Conservation (phyloP, 2,888 invertebrate genomes). For the Leptinotarsa juncta region DNA sequence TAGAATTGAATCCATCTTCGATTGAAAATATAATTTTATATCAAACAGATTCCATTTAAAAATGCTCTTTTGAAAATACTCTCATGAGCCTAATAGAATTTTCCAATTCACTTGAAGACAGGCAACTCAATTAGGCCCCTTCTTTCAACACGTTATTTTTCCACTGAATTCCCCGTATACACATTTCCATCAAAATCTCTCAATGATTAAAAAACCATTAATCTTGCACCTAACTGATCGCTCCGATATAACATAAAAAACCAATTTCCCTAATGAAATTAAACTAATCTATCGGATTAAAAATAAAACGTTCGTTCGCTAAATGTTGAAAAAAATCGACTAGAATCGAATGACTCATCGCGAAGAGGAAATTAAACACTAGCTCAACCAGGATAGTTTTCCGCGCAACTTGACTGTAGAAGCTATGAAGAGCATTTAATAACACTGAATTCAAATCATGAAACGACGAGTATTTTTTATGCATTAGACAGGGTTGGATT, state of each 20-base stretch:
- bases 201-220: constrained; percentile 57
- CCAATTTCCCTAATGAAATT: constrained; percentile 58
- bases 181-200: constrained; percentile 28
- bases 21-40: not conserved
- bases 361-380: constrained; percentile 28
- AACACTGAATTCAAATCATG: constrained; percentile 31
- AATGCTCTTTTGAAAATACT: not conserved
- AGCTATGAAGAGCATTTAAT: not conserved
- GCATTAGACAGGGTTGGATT: constrained; percentile 34
- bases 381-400: constrained; percentile 23
- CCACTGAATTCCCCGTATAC: constrained; percentile 8
- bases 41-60: not conserved
- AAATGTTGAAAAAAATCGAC: constrained; percentile 30
- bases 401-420: constrained; percentile 6
- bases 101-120: constrained; percentile 17
- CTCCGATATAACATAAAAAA: constrained; percentile 37
- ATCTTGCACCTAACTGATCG: constrained; percentile 47
- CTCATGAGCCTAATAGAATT: constrained; percentile 3
- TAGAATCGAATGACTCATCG: constrained; percentile 32
- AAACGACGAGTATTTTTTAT: constrained; percentile 30
- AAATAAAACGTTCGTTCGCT: constrained; percentile 36
- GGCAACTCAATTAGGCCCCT: constrained; percentile 18
- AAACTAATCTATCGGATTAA: constrained; percentile 55
- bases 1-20: too few species aligned
- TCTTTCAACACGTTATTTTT: constrained; percentile 18